Evolutionary conservation across 2,888 invertebrate genomes (phyloP).

Genomic region (Pollenia angustigena): DNA sequence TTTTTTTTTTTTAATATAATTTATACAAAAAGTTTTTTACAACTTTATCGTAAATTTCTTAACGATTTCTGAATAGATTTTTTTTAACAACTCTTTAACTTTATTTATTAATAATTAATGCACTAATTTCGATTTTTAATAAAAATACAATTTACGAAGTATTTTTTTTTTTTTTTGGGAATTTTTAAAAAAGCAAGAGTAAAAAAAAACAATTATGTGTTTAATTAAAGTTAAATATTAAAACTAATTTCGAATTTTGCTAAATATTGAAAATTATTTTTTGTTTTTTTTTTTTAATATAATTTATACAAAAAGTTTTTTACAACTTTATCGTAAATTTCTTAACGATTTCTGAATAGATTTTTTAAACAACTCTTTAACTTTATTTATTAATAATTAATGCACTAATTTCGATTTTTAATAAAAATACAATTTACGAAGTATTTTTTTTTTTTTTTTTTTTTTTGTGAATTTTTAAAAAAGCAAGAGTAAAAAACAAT

Average conservation of each 20-base stretch:
- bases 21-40: background rate
- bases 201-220: background rate
- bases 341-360: background rate
- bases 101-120: background rate
- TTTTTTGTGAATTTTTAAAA: background rate
- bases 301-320: background rate
- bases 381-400: background rate
- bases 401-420: background rate
- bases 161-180: background rate
- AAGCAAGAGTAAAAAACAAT: background rate
- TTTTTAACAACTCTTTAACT: background rate
- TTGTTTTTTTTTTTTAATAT: background rate
- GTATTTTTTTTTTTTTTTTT: too few species aligned
- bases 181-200: background rate
- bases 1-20: background rate
- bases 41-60: constrained; percentile 27
- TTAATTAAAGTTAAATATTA: background rate
- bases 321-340: constrained; percentile 24
- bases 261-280: background rate
- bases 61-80: background rate
- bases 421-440: background rate
- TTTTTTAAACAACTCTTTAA: background rate
- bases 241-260: constrained; percentile 13
- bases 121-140: background rate
- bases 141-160: background rate